Base-by-base conservation (phyloP, 2,888 invertebrate genomes). In the Luffia ferchaultella region DNA sequence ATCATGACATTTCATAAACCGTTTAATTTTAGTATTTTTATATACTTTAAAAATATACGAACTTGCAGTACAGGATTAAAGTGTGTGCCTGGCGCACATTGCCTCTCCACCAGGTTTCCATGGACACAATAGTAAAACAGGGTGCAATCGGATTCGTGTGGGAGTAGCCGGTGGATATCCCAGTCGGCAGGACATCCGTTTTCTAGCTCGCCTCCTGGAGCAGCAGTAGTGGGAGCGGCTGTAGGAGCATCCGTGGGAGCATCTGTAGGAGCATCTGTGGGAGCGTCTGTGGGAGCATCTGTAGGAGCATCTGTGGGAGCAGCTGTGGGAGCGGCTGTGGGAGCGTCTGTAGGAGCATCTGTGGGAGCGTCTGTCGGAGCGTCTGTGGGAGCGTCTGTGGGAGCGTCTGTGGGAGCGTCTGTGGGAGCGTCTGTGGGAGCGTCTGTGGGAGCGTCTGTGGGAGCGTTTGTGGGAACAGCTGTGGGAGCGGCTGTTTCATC, bases 41-140 rank as follows among this genome's bases (percentile, higher is more conserved):
- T n/a, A n/a, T n/a, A n/a, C n/a, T n/a, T n/a, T n/a, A n/a, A n/a
- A n/a, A n/a, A n/a, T n/a, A n/a, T n/a, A n/a, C 30, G 12, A 30
- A 30, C 30, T 30, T 30, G 30, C 30, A 7, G 5, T 30, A 30
- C 40, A 20, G 57, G 52, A 40, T 63, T 64, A 54, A 67, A 68
- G 48, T 60, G 52, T 0, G 57, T 54, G 0, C 60, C 62, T 3
- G 50, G 48, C 0, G 55, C 52, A 44, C 68, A 67, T 1, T 51
- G 46, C 16, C 57, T 58, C 46, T 59, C 58, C 0, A 62, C 59
- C 19, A 55, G 58, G 16, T 64, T 54, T 2, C 69, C 70, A n/a
- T 54, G 52, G 1, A 60, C 58, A 48, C 70, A 70, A 16, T 63
- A 59, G 53, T 70, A 70, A 60, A 64, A 69, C 18, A 58, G 60